These are phyloP conservation scores for Agrotis exclamationis DNA, from an alignment of 2,888 invertebrate genomes.

Conservation along the genomic window DNA sequence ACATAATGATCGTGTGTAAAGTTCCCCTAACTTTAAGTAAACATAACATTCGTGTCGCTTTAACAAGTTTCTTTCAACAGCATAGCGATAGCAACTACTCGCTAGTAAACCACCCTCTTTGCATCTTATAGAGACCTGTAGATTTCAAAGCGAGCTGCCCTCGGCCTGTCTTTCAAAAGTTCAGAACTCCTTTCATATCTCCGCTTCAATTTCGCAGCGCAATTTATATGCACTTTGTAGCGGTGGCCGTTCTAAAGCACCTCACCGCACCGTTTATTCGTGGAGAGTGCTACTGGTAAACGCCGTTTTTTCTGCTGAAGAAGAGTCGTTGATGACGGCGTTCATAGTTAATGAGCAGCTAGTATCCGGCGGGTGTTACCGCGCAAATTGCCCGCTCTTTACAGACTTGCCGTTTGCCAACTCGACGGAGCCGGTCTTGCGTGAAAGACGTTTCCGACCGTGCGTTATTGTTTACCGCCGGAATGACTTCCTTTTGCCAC, in stretches of 20 bases:
- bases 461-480: constrained; percentile 87
- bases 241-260: constrained; percentile 84
- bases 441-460: constrained; percentile 87
- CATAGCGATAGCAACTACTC: constrained; percentile 20
- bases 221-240: constrained; percentile 91
- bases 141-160: constrained; percentile 76
- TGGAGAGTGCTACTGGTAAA: constrained; percentile 86
- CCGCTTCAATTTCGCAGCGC: constrained; percentile 86
- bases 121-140: constrained; percentile 55
- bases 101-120: constrained; percentile 57
- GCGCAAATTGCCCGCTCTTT: constrained; percentile 88
- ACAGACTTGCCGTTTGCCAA: constrained; percentile 83
- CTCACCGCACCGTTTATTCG: constrained; percentile 83
- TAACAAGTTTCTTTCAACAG: constrained; percentile 28
- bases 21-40: constrained; percentile 31
- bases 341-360: constrained; percentile 91
- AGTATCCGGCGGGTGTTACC: constrained; percentile 87
- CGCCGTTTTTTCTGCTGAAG: constrained; percentile 87
- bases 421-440: constrained; percentile 79
- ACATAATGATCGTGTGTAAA: constrained; percentile 15
- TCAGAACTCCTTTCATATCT: constrained; percentile 84
- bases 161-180: constrained; percentile 84
- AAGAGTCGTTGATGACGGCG: constrained; percentile 89
- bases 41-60: constrained; percentile 5
- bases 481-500: constrained; percentile 86